Percentiles rank a stretch among this genome's conserved stretches.
phyloP scores from a whole-genome alignment of 2,797 vertebrate genomes.

The Aplochiton taeniatus region DNA sequence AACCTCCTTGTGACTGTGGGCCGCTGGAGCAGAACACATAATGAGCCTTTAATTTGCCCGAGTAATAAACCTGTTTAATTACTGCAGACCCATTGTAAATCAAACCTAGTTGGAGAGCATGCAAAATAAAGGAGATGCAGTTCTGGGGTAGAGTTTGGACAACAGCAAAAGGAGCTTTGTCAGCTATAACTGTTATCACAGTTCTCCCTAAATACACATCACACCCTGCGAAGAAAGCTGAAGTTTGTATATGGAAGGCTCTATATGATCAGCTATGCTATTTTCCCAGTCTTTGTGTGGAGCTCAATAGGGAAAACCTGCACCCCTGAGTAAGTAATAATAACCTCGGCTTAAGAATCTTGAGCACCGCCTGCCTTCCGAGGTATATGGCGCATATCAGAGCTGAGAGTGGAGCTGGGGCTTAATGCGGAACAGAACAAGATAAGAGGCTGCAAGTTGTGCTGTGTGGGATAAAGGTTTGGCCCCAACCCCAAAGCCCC shows the following conservation, averaged over 20 bases:
- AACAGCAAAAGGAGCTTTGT: slow-evolving; percentile 23
- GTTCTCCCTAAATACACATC: slow-evolving; percentile 6
- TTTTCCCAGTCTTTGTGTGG: slow-evolving; percentile 3
- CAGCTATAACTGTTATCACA: slow-evolving; percentile 22
- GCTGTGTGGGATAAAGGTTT: slow-evolving; percentile 47
- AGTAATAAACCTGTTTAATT: slow-evolving; percentile 58
- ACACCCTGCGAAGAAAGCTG: neutral
- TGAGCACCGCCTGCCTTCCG: slow-evolving; percentile 9
- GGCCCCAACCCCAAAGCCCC: slow-evolving; percentile 50
- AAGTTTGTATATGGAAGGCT: neutral
- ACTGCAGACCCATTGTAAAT: slow-evolving; percentile 46
- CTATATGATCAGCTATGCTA: neutral
- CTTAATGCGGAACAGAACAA: slow-evolving; percentile 54
- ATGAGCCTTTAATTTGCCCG: slow-evolving; percentile 50
- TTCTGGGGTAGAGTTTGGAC: neutral
- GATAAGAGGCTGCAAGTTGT: slow-evolving; percentile 52
- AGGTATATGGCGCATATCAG: slow-evolving; percentile 25
- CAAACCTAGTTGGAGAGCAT: slow-evolving; percentile 24
- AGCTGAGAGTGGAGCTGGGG: slow-evolving; percentile 31
- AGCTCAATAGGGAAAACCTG: neutral
- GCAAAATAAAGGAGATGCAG: slow-evolving; percentile 15
- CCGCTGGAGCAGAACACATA: slow-evolving; percentile 47
- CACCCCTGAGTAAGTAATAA: slow-evolving; percentile 7
- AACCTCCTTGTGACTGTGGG: slow-evolving; percentile 48
- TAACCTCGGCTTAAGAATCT: neutral